phyloP scores from a whole-genome alignment of 2,113 vertebrate genomes.

The Pontoporia blainvillei region DNA sequence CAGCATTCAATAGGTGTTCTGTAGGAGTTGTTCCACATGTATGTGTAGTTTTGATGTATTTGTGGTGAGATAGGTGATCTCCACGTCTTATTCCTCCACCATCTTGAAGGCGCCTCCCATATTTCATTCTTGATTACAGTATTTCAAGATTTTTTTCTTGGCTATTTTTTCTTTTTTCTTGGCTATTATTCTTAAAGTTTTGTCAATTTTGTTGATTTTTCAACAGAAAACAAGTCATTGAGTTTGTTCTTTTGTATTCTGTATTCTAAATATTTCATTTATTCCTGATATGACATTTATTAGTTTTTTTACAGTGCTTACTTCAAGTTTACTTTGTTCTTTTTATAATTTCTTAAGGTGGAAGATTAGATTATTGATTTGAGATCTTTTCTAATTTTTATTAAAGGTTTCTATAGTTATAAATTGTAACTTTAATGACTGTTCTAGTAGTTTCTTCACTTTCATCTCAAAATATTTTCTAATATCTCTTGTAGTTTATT shows the following conservation, averaged over 20 bases:
- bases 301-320: background rate
- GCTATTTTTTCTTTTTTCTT: background rate
- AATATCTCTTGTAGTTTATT: background rate
- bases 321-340: background rate
- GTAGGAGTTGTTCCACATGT: too few relatives aligned
- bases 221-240: background rate
- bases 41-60: too few relatives aligned
- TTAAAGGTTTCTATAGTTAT: background rate
- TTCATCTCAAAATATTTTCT: background rate
- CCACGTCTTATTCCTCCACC: too few relatives aligned
- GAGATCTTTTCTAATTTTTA: background rate
- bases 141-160: background rate
- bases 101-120: too few relatives aligned
- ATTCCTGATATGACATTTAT: background rate
- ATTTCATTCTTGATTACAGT: background rate
- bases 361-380: background rate
- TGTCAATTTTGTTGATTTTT: background rate
- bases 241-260: background rate
- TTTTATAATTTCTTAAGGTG: background rate
- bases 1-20: too few relatives aligned
- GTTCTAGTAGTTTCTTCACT: background rate
- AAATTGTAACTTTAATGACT: background rate
- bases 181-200: background rate
- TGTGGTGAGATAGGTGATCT: too few relatives aligned
- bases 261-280: background rate